Percentiles rank a stretch among this genome's conserved stretches.
Conservation (phyloP, 2,113 vertebrate species). For the Callipepla californica region DNA sequence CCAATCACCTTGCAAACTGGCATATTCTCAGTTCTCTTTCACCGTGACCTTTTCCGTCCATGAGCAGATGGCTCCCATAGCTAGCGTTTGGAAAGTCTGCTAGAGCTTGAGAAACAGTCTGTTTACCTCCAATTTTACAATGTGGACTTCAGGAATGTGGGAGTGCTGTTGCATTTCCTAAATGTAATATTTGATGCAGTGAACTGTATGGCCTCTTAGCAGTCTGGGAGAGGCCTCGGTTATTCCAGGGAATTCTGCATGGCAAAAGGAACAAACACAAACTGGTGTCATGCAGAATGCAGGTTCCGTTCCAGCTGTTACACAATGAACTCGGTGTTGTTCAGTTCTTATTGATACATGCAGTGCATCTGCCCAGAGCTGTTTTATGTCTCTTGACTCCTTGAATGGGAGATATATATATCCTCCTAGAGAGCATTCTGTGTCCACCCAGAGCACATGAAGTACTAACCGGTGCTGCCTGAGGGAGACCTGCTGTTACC, state of each 20-base stretch:
- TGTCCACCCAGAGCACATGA: not conserved
- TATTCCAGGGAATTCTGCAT: not conserved
- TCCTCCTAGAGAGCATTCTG: not conserved
- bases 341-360: accelerated
- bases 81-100: not conserved
- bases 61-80: not conserved
- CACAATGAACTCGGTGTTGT: accelerated
- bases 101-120: not conserved
- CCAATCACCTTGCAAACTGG: not conserved
- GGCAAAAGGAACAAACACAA: not conserved
- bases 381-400: not conserved
- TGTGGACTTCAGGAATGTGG: not conserved
- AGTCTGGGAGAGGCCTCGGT: not conserved
- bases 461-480: not conserved
- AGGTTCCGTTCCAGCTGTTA: not conserved
- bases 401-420: not conserved
- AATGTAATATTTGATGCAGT: not conserved
- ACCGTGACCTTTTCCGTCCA: accelerated
- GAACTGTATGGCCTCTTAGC: not conserved
- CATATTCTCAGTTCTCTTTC: not conserved
- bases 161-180: not conserved
- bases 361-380: not conserved
- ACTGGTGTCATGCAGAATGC: not conserved
- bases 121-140: not conserved
- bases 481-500: not conserved